Evolutionary conservation across 2,113 vertebrate species (phyloP).

Genomic region (Cyanistes caeruleus): DNA sequence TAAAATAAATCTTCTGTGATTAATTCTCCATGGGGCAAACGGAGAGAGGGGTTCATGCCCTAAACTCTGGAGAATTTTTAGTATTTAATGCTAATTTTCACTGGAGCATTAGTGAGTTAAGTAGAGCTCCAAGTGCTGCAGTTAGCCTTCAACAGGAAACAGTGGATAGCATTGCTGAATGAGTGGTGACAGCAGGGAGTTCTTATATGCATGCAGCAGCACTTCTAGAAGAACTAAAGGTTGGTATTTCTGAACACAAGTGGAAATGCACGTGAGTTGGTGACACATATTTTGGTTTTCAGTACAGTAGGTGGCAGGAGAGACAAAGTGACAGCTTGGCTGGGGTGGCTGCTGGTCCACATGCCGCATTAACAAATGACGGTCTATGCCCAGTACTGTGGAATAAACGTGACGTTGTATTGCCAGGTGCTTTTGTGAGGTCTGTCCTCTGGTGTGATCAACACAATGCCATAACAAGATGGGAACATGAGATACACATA

Average conservation of each 20-base stretch:
- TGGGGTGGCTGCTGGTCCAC: background rate
- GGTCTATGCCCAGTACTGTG: background rate
- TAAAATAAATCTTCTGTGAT: background rate
- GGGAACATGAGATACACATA: background rate
- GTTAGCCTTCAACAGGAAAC: background rate
- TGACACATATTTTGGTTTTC: conserved; percentile 7
- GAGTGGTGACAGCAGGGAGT: background rate
- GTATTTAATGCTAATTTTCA: conserved; percentile 4
- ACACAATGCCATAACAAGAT: background rate
- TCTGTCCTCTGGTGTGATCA: background rate
- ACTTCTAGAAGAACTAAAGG: background rate
- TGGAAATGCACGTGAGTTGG: accelerated
- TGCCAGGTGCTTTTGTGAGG: background rate
- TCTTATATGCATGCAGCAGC: background rate
- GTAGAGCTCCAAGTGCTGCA: background rate
- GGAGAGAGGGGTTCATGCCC: background rate
- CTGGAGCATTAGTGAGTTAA: background rate
- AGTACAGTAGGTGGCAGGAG: conserved; percentile 18
- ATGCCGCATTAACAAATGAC: background rate
- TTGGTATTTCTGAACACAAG: background rate
- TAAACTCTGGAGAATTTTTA: background rate
- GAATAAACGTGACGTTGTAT: background rate
- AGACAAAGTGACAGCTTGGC: background rate
- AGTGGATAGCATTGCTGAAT: background rate
- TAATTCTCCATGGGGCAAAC: background rate